Conservation (phyloP, 2,113 vertebrate genomes). For the Oryzias javanicus region DNA sequence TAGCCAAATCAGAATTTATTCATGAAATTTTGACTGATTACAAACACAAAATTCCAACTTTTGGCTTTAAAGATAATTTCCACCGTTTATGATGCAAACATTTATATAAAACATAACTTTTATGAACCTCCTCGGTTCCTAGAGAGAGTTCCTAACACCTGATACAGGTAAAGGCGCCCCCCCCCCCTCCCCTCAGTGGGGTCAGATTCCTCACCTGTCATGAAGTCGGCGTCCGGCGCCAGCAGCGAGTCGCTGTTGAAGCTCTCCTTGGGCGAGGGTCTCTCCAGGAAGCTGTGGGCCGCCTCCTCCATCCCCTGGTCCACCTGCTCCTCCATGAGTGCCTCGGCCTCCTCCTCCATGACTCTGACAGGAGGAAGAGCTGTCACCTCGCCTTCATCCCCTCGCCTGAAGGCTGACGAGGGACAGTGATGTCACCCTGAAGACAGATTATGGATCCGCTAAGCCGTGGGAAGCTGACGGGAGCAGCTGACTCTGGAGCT, state of each 20-base stretch:
- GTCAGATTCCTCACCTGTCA: slow-evolving; percentile 60
- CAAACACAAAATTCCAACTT: too few relatives aligned
- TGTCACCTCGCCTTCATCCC: slow-evolving; percentile 12
- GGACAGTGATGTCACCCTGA: slow-evolving; percentile 67
- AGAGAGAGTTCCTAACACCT: too few relatives aligned
- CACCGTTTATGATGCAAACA: too few relatives aligned
- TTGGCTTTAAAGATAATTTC: too few relatives aligned
- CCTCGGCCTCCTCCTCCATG: slow-evolving; percentile 47
- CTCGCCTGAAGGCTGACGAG: slow-evolving; percentile 10
- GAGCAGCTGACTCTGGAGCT: slow-evolving; percentile 23
- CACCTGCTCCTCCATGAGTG: slow-evolving; percentile 67
- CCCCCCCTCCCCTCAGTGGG: too few relatives aligned
- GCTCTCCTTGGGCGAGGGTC: slow-evolving; percentile 56
- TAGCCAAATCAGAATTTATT: too few relatives aligned
- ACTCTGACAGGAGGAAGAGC: neutral
- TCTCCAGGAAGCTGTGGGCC: slow-evolving; percentile 35
- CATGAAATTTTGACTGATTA: too few relatives aligned
- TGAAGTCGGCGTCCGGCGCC: slow-evolving; percentile 73
- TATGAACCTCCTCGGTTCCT: too few relatives aligned
- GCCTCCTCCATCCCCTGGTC: slow-evolving; percentile 71
- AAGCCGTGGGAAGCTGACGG: slow-evolving; percentile 64
- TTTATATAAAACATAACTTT: too few relatives aligned
- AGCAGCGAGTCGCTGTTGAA: slow-evolving; percentile 67
- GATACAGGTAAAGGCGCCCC: too few relatives aligned
- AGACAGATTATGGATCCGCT: slow-evolving; percentile 70